Evolutionary conservation across 2,113 vertebrate species (phyloP), one percentile per base, ranked within the genome.

Genomic region (Bos taurus): DNA sequence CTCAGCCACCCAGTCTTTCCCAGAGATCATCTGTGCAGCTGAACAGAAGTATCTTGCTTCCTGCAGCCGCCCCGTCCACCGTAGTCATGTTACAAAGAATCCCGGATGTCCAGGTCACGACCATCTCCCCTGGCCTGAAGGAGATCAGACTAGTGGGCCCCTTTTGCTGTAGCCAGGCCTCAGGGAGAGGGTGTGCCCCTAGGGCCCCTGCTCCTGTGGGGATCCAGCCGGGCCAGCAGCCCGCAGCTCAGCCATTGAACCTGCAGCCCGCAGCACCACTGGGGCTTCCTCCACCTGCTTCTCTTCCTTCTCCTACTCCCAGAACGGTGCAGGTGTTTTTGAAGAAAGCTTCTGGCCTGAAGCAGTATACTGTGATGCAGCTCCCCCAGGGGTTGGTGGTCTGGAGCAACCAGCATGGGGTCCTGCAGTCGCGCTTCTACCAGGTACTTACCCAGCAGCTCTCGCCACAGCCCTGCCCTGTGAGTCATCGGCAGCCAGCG

Each of bases 1-100:
- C 98, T 92, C 99, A 99, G 98, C 98, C 99, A 97, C 99, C 99
- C 94, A 98, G 99, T 97, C 98, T 99, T 97, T 99, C 99, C 97
- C 99, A 99, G 98, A 99, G 99, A 89, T 98, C 99, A 95, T 99
- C 99, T 36, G 96, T 99, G 98, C 99, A 99, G 98, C 97, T 99
- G 97, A 99, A 98, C 85, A 99, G 98, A 98, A 98, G 98, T 96
- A 99, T 98, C 96, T 98, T 99, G 96, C 98, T 99, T 98, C 99
- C 99, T 50, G 99, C 99, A 3, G 98, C 99, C 56, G 97, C 99
- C 25, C 98, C 98, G 94, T 90, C 83, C 97, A 91, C 96, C 10
- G 11, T 97, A 98, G 78, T 99, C 98, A 87, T 99, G 98, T 33
- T 99, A 98, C 57, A 99, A 50, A 99, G 99, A 96, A 99, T 98